Evolutionary conservation across 1,140 invertebrate genomes (phyloP).

Genomic region (Drosophila pectinifera): DNA sequence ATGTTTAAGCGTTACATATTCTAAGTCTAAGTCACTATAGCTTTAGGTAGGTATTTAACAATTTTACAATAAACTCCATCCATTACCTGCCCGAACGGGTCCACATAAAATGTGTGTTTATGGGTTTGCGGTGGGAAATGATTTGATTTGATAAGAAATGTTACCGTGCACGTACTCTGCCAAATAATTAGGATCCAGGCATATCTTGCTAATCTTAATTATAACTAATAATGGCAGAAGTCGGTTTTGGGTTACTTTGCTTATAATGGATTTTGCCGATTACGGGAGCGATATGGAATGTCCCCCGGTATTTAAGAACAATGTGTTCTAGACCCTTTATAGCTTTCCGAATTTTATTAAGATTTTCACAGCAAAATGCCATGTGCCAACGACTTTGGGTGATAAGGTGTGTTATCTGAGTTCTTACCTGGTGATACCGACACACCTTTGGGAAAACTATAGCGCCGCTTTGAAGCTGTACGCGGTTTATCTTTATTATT

Average conservation of each 20-base stretch:
- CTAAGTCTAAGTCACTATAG: conserved; percentile 17
- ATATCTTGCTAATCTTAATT: not conserved
- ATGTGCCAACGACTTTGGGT: not conserved
- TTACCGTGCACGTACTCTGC: not conserved
- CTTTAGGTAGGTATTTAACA: not conserved
- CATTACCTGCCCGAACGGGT: not conserved
- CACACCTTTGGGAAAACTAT: not conserved
- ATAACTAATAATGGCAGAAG: too few relatives aligned
- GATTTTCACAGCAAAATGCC: conserved; percentile 10
- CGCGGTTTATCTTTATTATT: conserved; percentile 16
- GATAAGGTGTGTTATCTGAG: conserved; percentile 9
- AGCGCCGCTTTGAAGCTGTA: conserved; percentile 6
- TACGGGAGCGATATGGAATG: conserved; percentile 15
- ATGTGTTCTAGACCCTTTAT: conserved; percentile 8
- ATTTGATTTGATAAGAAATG: conserved; percentile 1
- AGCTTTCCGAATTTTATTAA: not conserved
- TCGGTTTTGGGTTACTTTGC: too few relatives aligned
- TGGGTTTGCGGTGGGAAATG: too few relatives aligned
- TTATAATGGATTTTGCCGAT: conserved; percentile 12
- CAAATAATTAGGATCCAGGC: not conserved
- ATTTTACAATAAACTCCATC: conserved; percentile 22
- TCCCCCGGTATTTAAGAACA: conserved; percentile 18
- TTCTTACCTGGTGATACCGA: not conserved
- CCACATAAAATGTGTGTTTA: not conserved
- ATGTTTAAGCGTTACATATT: conserved; percentile 50